phyloP scores from a whole-genome alignment of 2,797 vertebrate species.

The Zonotrichia albicollis region DNA sequence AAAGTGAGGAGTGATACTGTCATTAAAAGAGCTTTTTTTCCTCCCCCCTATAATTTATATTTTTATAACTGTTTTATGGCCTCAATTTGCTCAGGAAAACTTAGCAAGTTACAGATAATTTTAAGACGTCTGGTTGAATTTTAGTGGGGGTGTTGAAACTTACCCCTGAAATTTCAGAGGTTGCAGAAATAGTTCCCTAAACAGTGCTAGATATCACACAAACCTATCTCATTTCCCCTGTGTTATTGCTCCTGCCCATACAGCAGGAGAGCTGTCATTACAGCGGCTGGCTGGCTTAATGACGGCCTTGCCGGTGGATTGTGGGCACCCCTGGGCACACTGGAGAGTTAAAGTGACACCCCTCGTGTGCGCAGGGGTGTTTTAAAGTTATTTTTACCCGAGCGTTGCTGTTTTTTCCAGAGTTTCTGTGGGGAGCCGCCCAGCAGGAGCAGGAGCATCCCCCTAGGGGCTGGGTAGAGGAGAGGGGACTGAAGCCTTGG shows the following conservation, averaged over 20 bases:
- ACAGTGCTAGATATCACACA: not conserved
- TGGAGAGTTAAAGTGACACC: not conserved
- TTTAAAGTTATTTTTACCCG: not conserved
- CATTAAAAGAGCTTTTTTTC: not conserved
- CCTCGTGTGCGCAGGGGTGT: no score
- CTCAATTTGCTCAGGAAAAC: not conserved
- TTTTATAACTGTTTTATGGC: not conserved
- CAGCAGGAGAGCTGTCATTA: not conserved
- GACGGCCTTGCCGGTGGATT: rapidly evolving
- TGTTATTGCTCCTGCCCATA: rapidly evolving
- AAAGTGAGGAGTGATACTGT: not conserved
- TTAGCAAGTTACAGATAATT: not conserved
- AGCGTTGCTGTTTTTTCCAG: not conserved
- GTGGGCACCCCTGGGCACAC: not conserved
- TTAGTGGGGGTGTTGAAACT: not conserved
- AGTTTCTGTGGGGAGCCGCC: not conserved
- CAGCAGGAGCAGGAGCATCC: not conserved
- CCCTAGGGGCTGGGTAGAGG: not conserved
- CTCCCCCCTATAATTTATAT: not conserved
- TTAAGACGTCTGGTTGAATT: not conserved
- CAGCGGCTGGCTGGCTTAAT: not conserved
- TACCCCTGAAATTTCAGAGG: not conserved
- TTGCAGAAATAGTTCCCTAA: not conserved
- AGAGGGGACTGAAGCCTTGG: not conserved
- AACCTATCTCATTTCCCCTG: not conserved